Evolutionary conservation across 2,797 vertebrate genomes (phyloP), one percentile per base, ranked within the genome.

Genomic region (Yasuhikotakia modesta): DNA sequence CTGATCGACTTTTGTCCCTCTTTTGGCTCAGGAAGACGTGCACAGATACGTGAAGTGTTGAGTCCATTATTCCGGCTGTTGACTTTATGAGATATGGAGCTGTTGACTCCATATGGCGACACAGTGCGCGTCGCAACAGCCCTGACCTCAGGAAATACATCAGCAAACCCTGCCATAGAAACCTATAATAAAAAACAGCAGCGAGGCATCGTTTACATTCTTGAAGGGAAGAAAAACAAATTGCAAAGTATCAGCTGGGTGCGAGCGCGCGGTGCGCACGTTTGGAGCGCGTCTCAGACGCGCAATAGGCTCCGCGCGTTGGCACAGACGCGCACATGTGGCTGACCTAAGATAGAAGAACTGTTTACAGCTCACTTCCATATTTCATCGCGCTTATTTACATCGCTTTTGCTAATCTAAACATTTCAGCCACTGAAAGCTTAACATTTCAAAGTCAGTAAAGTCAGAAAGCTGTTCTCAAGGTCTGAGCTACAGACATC

Each of bases 291-390:
- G 17, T 30, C 19, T 70, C 76, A 48, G 24, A 64, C 30, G 70
- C 70, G 70, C 64, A 65, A 69, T 21, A 4, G 22, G 67, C 63
- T 73, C 27, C 70, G 46, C 70, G 46, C 27, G 60, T 35, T 63
- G n/a, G 32, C n/a, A 27, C 61, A 27, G 32, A 63, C 35, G 11
- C 61, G 21, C 57, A 30, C 70, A 69, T 48, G 76, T 60, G 17
- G 61, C 45, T 72, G 70, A 57, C 65, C 46, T 61, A 70, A 78
- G 76, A 73, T 52, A 76, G 79, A 85, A 83, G 80, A 61, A 45
- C 55, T 85, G 79, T 87, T 87, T 84, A 86, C 79, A 84, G 73
- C 84, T 88, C 85, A 84, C 84, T 86, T 84, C 77, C 80, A 80
- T 79, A 75, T 80, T 79, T 82, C 78, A 76, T 78, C 82, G 73